Conservation (phyloP, 2,888 invertebrate species). For the Lasius platythorax region DNA sequence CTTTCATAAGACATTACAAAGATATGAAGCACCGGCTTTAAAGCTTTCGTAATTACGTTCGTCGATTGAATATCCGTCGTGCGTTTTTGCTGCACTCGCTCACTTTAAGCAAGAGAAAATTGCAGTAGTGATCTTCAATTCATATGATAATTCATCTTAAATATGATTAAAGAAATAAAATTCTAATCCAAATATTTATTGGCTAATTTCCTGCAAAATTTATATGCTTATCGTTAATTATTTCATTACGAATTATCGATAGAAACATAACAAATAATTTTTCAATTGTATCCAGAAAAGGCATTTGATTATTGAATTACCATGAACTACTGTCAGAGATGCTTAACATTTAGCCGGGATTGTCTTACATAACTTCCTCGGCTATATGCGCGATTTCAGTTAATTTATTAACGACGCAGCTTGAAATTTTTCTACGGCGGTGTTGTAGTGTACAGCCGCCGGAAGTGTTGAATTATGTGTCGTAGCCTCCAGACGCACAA, state of each 20-base stretch:
- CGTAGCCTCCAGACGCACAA: constrained; percentile 79
- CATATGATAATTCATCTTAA: background rate
- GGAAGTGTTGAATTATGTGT: constrained; percentile 79
- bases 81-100: constrained; percentile 20
- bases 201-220: background rate
- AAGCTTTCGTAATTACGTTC: constrained; percentile 34
- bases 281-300: background rate
- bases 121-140: background rate
- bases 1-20: constrained; percentile 47
- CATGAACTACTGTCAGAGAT: constrained; percentile 12
- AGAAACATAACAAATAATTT: background rate
- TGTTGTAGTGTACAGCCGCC: constrained; percentile 55
- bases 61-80: constrained; percentile 35
- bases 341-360: constrained; percentile 38
- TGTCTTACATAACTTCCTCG: constrained; percentile 29
- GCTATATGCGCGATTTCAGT: constrained; percentile 46
- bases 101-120: background rate
- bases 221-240: background rate
- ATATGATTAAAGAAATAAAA: background rate
- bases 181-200: background rate
- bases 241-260: background rate
- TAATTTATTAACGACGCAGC: constrained; percentile 49
- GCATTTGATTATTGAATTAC: constrained; percentile 10
- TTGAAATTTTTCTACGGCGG: constrained; percentile 50
- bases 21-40: constrained; percentile 29